Evolutionary conservation across 1,140 invertebrate genomes (phyloP).

Genomic region (Plectrocnemia conspersa): DNA sequence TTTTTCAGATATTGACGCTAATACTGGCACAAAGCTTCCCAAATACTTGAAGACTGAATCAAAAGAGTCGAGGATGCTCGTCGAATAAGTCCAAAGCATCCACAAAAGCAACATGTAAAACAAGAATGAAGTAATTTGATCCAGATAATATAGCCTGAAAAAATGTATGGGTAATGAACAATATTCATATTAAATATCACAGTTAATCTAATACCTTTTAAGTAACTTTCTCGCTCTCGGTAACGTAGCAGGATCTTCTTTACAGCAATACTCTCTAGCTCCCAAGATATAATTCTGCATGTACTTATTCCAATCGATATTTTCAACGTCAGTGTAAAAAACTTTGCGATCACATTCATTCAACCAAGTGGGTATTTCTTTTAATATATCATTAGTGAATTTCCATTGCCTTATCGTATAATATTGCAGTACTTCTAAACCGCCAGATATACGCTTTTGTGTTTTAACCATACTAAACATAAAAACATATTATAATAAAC

Average conservation of each 20-base stretch:
- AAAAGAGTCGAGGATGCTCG: conserved; percentile 2
- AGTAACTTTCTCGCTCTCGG: conserved; percentile 61
- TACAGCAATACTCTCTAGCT: conserved; percentile 66
- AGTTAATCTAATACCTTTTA: conserved; percentile 44
- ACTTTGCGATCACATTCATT: conserved; percentile 54
- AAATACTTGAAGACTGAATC: not conserved
- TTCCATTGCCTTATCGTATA: conserved; percentile 83
- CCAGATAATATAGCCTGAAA: conserved; percentile 30
- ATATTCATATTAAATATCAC: not conserved
- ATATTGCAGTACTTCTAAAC: conserved; percentile 68
- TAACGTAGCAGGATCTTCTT: conserved; percentile 71
- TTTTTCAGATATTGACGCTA: too few species aligned
- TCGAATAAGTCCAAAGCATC: conserved; percentile 25
- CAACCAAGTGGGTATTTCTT: conserved; percentile 57
- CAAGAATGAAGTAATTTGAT: conserved; percentile 6
- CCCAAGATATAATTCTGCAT: conserved; percentile 68
- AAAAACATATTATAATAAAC: not conserved
- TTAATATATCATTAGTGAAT: conserved; percentile 70
- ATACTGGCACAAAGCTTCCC: too few species aligned
- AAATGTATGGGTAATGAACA: too few species aligned
- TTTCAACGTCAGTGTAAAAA: conserved; percentile 56
- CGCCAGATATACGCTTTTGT: conserved; percentile 60
- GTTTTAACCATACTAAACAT: conserved; percentile 59
- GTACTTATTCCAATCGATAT: conserved; percentile 64
- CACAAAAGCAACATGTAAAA: conserved; percentile 22